Percentiles rank a stretch among this genome's conserved stretches.
These are phyloP conservation scores for Drosophila longiperda DNA, from an alignment of 2,888 invertebrate species.

Conservation along the genomic window DNA sequence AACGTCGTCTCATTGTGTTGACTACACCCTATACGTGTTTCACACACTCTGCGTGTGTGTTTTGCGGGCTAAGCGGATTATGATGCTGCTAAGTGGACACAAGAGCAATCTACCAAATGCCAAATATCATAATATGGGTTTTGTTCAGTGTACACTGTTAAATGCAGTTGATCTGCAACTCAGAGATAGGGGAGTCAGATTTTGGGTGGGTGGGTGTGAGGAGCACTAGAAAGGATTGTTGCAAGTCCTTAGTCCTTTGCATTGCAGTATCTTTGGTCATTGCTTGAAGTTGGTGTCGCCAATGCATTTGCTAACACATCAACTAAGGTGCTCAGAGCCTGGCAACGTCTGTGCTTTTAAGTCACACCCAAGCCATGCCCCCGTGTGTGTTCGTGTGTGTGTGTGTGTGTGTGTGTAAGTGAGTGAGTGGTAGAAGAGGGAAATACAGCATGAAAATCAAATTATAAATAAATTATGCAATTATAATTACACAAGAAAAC, in stretches of 20 bases:
- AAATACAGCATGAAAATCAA: slow-evolving; percentile 80
- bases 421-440: slow-evolving; percentile 16
- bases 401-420: slow-evolving; percentile 11
- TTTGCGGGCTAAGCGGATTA: slow-evolving; percentile 72
- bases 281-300: slow-evolving; percentile 38
- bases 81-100: slow-evolving; percentile 75
- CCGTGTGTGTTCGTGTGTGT: neutral
- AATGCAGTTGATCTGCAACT: neutral
- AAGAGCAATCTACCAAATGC: slow-evolving; percentile 72
- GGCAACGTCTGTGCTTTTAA: slow-evolving; percentile 5
- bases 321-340: slow-evolving; percentile 39
- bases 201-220: neutral
- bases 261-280: neutral
- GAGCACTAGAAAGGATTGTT: neutral
- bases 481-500: slow-evolving; percentile 81
- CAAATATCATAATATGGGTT: slow-evolving; percentile 59
- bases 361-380: neutral
- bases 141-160: slow-evolving; percentile 1
- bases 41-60: slow-evolving; percentile 9
- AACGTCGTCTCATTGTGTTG: too few relatives aligned
- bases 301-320: slow-evolving; percentile 67
- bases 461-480: slow-evolving; percentile 81
- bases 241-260: neutral
- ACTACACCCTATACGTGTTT: too few relatives aligned
- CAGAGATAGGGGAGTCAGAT: neutral